Conservation (phyloP, 2,113 vertebrate genomes). For the Machaerirhynchus nigripectus region DNA sequence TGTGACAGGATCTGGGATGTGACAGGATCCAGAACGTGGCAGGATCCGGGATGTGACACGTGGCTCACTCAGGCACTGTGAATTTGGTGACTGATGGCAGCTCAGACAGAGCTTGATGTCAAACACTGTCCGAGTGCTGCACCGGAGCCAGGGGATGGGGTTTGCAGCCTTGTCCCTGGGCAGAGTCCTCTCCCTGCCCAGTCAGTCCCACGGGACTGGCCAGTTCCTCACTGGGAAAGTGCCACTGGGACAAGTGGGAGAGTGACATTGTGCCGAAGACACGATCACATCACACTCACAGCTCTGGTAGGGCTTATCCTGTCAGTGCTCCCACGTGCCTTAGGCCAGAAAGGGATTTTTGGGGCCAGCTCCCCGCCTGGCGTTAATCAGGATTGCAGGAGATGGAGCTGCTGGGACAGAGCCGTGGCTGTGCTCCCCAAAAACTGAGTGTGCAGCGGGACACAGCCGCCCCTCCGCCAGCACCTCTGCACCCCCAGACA, state of each 20-base stretch:
- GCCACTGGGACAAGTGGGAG: not conserved
- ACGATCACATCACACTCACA: not conserved
- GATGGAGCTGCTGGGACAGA: not conserved
- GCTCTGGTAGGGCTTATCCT: not conserved
- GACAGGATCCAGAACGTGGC: not conserved
- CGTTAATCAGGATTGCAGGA: accelerated
- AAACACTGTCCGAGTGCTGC: not conserved
- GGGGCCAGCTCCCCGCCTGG: not conserved
- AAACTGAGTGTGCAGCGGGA: not conserved
- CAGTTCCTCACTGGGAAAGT: not conserved
- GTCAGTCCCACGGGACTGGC: accelerated
- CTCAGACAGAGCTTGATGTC: not conserved
- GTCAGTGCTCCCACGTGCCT: accelerated
- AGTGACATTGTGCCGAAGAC: not conserved
- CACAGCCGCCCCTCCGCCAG: not conserved
- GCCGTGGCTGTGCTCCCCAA: not conserved
- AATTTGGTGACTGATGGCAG: not conserved
- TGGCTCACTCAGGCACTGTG: not conserved
- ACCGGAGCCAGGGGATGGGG: not conserved
- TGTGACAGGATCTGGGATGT: accelerated
- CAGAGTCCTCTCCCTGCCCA: not conserved
- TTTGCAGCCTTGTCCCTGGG: not conserved
- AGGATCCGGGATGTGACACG: not conserved
- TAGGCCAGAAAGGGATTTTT: not conserved
- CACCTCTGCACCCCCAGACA: not conserved